These are phyloP conservation scores for Agonopterix arenella DNA, from an alignment of 2,888 invertebrate species.

Conservation along the genomic window DNA sequence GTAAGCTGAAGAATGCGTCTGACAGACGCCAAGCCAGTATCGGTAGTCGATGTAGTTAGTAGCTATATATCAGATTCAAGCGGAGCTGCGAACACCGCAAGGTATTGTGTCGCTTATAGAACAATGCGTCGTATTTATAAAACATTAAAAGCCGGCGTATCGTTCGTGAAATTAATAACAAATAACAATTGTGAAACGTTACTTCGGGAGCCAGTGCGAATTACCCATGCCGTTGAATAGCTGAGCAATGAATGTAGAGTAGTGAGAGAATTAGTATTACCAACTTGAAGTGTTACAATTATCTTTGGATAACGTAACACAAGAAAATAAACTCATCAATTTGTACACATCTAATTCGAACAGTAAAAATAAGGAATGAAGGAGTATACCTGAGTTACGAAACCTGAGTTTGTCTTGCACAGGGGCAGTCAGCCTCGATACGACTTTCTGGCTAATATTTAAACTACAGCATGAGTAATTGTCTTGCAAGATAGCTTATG, in stretches of 20 bases:
- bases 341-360: too few species aligned
- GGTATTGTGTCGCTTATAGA: conserved; percentile 73
- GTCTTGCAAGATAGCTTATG: too few species aligned
- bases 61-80: conserved; percentile 57
- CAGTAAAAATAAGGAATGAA: too few species aligned
- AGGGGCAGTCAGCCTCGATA: too few species aligned
- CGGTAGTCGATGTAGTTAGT: conserved; percentile 30
- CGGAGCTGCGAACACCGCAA: conserved; percentile 53
- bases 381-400: too few species aligned
- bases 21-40: conserved; percentile 28
- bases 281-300: too few species aligned
- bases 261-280: too few species aligned
- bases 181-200: conserved; percentile 76
- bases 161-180: conserved; percentile 77
- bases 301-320: too few species aligned
- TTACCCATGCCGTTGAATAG: conserved; percentile 64
- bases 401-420: too few species aligned
- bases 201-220: conserved; percentile 69
- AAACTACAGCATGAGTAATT: too few species aligned
- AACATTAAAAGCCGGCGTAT: conserved; percentile 75
- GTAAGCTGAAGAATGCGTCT: conserved; percentile 48
- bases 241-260: conserved; percentile 27
- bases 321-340: too few species aligned
- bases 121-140: conserved; percentile 76
- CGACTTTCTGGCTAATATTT: too few species aligned